phyloP scores from a whole-genome alignment of 2,797 vertebrate species.

The Aeoliscus strigatus region DNA sequence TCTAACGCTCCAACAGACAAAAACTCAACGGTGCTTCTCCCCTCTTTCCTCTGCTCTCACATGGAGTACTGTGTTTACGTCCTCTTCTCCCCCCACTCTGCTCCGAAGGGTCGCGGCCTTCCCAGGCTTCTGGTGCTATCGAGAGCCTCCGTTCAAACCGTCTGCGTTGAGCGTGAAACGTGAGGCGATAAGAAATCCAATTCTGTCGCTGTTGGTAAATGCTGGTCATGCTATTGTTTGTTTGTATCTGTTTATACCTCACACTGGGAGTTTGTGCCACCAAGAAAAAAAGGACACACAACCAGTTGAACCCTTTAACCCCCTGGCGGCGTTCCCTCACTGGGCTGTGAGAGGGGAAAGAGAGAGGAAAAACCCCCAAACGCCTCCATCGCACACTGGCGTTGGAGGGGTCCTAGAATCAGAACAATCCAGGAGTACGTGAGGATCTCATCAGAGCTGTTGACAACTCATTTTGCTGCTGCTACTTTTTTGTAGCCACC shows the following conservation, averaged over 20 bases:
- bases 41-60: slow-evolving; percentile 20
- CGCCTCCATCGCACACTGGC: slow-evolving; percentile 25
- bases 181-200: slow-evolving; percentile 53
- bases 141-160: slow-evolving; percentile 47
- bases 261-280: slow-evolving; percentile 69
- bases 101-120: slow-evolving; percentile 58
- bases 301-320: slow-evolving; percentile 43
- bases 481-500: slow-evolving; percentile 79
- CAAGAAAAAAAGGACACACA: slow-evolving; percentile 64
- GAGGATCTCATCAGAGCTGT: slow-evolving; percentile 52
- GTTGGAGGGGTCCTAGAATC: slow-evolving; percentile 26
- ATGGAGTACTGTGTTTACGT: slow-evolving; percentile 56
- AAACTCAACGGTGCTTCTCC: slow-evolving; percentile 50
- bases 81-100: slow-evolving; percentile 42
- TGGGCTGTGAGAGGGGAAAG: slow-evolving; percentile 73
- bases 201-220: slow-evolving; percentile 59
- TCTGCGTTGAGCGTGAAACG: slow-evolving; percentile 35
- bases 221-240: slow-evolving; percentile 61
- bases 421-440: slow-evolving; percentile 33
- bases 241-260: slow-evolving; percentile 76
- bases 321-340: slow-evolving; percentile 50
- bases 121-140: slow-evolving; percentile 66
- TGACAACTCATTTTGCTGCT: slow-evolving; percentile 78
- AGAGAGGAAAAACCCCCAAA: slow-evolving; percentile 29
- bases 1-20: slow-evolving; percentile 8